Percentiles rank a stretch among this genome's conserved stretches.
phyloP scores from a whole-genome alignment of 1,140 invertebrate genomes.

The Asobara japonica region DNA sequence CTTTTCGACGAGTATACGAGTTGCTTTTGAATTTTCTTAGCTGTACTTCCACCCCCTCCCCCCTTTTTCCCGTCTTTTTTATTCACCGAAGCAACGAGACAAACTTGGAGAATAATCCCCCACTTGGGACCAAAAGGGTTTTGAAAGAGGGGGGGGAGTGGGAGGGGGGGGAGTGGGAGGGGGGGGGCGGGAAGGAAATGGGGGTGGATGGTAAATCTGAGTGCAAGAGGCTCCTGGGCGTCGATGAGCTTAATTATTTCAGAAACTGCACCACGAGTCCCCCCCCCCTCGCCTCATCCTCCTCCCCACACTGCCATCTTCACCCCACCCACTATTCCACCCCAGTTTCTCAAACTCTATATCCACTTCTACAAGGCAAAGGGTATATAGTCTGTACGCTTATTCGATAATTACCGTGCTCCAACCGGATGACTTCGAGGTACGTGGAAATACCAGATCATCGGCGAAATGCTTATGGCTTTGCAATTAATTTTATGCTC shows the following conservation, averaged over 20 bases:
- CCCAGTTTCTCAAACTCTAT: neutral
- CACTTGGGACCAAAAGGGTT: conserved; percentile 8
- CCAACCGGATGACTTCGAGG: conserved; percentile 20
- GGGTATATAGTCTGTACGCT: conserved; percentile 8
- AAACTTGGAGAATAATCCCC: conserved; percentile 50
- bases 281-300: neutral
- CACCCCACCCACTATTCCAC: neutral
- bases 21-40: conserved; percentile 26
- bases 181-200: neutral
- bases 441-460: conserved; percentile 3
- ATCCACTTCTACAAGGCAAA: conserved; percentile 6
- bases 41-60: too few relatives aligned
- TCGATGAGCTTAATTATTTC: conserved; percentile 35
- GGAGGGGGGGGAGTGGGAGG: neutral
- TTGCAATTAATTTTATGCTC: conserved; percentile 13
- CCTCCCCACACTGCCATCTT: neutral
- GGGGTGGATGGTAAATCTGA: conserved; percentile 1
- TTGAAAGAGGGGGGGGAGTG: neutral
- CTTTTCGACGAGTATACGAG: conserved; percentile 29
- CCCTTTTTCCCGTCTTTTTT: conserved; percentile 42
- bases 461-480: conserved; percentile 4
- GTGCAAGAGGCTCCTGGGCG: conserved; percentile 17
- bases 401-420: conserved; percentile 31
- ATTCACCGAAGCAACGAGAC: conserved; percentile 47
- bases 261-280: conserved; percentile 20